Percentiles rank a stretch among this genome's conserved stretches.
Conservation (phyloP, 1,140 invertebrate genomes). For the Spodoptera frugiperda region DNA sequence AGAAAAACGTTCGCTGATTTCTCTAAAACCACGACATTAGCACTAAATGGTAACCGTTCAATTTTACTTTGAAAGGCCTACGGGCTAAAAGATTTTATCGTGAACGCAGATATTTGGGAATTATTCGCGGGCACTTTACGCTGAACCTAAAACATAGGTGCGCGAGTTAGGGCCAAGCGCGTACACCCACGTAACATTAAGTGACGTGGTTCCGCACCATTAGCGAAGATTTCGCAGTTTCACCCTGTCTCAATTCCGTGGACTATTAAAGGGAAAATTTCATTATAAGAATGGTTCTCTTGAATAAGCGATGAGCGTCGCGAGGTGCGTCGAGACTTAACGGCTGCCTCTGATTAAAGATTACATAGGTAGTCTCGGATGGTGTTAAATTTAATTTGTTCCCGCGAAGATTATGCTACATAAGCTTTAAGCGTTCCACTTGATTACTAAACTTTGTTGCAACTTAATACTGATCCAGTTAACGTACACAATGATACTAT, state of each 20-base stretch:
- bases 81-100: constrained; percentile 40
- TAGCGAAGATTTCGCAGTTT: constrained; percentile 74
- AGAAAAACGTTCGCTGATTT: constrained; percentile 38
- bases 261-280: constrained; percentile 75
- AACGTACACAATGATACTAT: background rate
- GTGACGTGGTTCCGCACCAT: constrained; percentile 72
- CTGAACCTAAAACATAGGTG: constrained; percentile 50
- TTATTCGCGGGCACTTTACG: constrained; percentile 50
- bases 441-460: constrained; percentile 52
- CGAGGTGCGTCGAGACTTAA: constrained; percentile 57
- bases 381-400: constrained; percentile 66
- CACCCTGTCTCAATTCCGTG: constrained; percentile 72
- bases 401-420: constrained; percentile 57
- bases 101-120: constrained; percentile 2
- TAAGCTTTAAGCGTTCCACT: constrained; percentile 58
- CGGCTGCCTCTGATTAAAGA: constrained; percentile 59
- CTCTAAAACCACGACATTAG: constrained; percentile 43
- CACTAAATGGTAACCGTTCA: constrained; percentile 51
- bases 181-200: constrained; percentile 64
- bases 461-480: constrained; percentile 51
- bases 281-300: constrained; percentile 72
- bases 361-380: constrained; percentile 53
- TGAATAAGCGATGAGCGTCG: constrained; percentile 69
- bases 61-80: constrained; percentile 51
- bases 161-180: constrained; percentile 48